Evolutionary conservation across 2,113 vertebrate genomes (phyloP).

Genomic region (Proteles cristata): DNA sequence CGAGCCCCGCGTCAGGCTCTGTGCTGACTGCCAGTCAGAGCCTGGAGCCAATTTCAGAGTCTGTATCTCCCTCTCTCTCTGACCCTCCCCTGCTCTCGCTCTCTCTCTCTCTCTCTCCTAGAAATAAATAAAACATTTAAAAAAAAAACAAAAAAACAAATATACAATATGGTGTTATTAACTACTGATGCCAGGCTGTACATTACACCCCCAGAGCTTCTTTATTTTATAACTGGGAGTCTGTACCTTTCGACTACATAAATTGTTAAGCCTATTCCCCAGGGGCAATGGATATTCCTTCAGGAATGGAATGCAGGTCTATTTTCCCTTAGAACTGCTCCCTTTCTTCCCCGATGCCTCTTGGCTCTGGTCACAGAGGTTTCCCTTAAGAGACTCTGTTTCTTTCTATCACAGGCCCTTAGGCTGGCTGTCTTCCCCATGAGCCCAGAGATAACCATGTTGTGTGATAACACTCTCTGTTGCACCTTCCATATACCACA

Average conservation of each 20-base stretch:
- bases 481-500: rapidly evolving
- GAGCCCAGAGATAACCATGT: rapidly evolving
- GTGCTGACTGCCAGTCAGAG: no score
- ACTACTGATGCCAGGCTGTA: neutral
- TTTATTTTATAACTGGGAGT: neutral
- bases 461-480: neutral
- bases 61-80: no score
- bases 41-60: no score
- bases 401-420: neutral
- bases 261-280: neutral
- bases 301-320: neutral
- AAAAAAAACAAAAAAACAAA: neutral
- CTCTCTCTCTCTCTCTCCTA: no score
- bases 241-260: neutral
- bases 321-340: neutral
- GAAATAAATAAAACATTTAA: no score
- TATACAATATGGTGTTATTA: neutral
- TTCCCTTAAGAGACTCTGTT: neutral
- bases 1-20: no score
- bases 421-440: neutral
- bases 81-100: no score
- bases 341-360: neutral
- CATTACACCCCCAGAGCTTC: neutral
- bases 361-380: neutral
- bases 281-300: neutral